These are phyloP conservation scores for Neopelma chrysocephalum DNA, from an alignment of 2,797 vertebrate genomes.

Conservation along the genomic window DNA sequence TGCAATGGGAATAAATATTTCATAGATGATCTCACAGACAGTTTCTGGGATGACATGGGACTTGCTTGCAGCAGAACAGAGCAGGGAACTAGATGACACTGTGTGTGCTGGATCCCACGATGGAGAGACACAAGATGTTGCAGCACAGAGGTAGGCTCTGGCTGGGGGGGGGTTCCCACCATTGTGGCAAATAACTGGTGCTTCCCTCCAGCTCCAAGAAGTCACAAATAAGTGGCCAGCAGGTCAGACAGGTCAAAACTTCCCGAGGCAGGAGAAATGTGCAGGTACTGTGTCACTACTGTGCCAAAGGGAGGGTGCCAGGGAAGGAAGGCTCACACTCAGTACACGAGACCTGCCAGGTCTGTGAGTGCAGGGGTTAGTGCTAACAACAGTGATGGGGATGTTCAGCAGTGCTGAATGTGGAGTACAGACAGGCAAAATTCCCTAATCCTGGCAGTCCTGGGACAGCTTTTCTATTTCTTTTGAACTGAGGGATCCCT, in stretches of 20 bases:
- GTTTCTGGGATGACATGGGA: not conserved
- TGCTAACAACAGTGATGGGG: rapidly evolving
- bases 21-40: not conserved
- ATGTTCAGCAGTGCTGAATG: not conserved
- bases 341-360: not conserved
- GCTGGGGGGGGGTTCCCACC: not conserved
- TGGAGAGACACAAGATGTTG: rapidly evolving
- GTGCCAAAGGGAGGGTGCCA: not conserved
- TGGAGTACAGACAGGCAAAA: not conserved
- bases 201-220: not conserved
- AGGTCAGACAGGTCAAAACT: not conserved
- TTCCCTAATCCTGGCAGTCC: not conserved
- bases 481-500: not conserved
- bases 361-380: not conserved
- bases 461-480: not conserved
- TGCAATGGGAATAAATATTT: slow-evolving; percentile 27
- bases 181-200: not conserved
- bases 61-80: not conserved
- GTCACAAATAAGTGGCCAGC: not conserved
- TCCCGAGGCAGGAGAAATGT: rapidly evolving
- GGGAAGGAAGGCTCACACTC: not conserved
- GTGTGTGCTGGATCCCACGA: not conserved
- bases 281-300: rapidly evolving
- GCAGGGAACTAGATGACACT: not conserved
- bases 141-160: not conserved